These are phyloP conservation scores for Lucifuga dentata DNA, from an alignment of 2,113 vertebrate species.

Conservation along the genomic window DNA sequence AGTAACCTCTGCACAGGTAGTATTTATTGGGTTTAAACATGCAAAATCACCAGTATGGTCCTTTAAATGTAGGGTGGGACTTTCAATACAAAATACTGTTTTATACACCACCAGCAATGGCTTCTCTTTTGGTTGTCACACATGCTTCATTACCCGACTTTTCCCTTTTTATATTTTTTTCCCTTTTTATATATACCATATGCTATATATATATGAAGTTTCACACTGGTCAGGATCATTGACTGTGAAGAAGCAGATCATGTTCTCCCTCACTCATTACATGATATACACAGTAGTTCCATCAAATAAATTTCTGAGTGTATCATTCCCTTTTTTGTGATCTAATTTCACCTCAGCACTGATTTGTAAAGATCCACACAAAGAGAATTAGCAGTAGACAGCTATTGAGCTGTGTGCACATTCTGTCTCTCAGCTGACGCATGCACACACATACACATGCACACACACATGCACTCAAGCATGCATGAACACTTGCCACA, in stretches of 20 bases:
- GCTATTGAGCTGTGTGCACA: no score
- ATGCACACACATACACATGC: no score
- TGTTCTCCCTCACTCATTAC: slow-evolving; percentile 9
- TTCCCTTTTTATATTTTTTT: not conserved
- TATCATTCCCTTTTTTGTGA: slow-evolving; percentile 3
- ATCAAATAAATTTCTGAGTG: slow-evolving; percentile 30
- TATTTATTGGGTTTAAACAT: no score
- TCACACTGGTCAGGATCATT: slow-evolving; percentile 13
- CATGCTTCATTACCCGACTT: not conserved
- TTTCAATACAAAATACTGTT: not conserved
- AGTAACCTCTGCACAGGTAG: no score
- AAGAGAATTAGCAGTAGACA: slow-evolving; percentile 13
- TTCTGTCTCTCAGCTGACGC: no score
- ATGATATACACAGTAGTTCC: slow-evolving; percentile 3
- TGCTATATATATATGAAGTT: not conserved
- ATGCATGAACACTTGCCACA: slow-evolving; percentile 43
- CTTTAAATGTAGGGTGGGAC: slow-evolving; percentile 10
- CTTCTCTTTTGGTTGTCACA: not conserved
- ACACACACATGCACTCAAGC: not conserved
- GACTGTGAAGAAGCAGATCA: no score
- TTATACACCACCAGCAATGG: slow-evolving; percentile 9
- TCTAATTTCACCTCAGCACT: slow-evolving; percentile 23
- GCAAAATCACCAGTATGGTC: no score
- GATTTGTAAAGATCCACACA: slow-evolving; percentile 30
- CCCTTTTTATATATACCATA: no score